A percentile compares a stretch with the other conserved stretches of the same genome.
These are phyloP conservation scores for Rynchops niger DNA, from an alignment of 2,113 vertebrate species.

Conservation along the genomic window DNA sequence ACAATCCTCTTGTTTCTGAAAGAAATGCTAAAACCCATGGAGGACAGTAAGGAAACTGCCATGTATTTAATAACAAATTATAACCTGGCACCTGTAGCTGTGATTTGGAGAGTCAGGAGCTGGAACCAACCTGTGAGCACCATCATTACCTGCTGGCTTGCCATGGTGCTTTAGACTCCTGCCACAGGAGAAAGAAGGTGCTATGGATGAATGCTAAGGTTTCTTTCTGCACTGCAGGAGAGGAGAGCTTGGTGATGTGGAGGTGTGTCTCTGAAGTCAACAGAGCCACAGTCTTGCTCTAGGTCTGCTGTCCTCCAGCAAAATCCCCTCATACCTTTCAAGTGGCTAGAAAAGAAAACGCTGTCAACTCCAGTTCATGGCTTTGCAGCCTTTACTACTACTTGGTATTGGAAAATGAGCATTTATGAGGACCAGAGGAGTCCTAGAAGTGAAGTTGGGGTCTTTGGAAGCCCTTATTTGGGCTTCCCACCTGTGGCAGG, in stretches of 20 bases:
- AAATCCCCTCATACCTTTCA: neutral
- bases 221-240: neutral
- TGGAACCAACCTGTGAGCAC: neutral
- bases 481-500: neutral
- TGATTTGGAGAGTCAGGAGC: neutral
- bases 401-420: neutral
- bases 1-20: neutral
- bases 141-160: neutral
- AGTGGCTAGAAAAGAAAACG: neutral
- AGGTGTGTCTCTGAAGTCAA: neutral
- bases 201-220: neutral
- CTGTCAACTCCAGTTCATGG: neutral
- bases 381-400: neutral
- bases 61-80: neutral
- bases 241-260: neutral
- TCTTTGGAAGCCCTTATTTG: neutral
- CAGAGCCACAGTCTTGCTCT: neutral
- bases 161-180: neutral
- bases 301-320: neutral
- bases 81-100: neutral
- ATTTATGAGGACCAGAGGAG: neutral
- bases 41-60: neutral
- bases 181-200: neutral
- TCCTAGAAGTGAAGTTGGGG: neutral
- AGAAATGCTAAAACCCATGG: neutral